Base-by-base conservation (phyloP, 2,888 invertebrate species). In the Himalopsyche japonica region DNA sequence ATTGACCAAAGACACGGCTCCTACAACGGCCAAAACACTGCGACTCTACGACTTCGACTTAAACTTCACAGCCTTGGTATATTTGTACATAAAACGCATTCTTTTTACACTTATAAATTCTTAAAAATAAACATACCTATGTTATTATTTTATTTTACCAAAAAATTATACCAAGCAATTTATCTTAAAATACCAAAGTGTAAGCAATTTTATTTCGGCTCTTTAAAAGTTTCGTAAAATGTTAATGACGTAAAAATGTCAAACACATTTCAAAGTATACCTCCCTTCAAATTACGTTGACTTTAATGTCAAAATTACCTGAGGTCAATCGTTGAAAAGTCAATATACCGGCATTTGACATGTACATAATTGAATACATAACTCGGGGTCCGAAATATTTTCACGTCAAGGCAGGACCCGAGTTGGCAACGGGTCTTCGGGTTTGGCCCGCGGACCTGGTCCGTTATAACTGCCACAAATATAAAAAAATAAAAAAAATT, bases 301-400 rank as follows among this genome's bases (percentile, higher is more conserved):
- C 78, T 78, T 34, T 37, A 76, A 78, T 78, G 34, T 78, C 78
- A 37, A 43, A 37, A 34, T 20, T 78, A 43, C 24, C 78, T 34
- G 43, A 78, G 78, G 43, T 78, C 78, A 78, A 78, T 78, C 78
- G 78, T 78, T 78, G 24, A 43, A 78, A 78, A 78, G 78, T 78
- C 78, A 78, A 78, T 78, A 78, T n/a, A 34, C 78, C 78, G 76
- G 76, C 76, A 37, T 78, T 32, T 78, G 78, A 43, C 78, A 37
- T 78, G 47, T 78, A 37, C 47, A 78, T 78, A 78, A 78, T 78
- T 78, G 34, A 78, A 78, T 78, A 78, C 57, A 57, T 78, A 78
- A 78, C 37, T 43, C 78, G 32, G 47, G 78, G 78, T 78, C 78
- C 78, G 24, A 43, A 78, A 43, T 57, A 5, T 57, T 49, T 57